phyloP scores from a whole-genome alignment of 2,888 invertebrate species.

The Pteria penguin region DNA sequence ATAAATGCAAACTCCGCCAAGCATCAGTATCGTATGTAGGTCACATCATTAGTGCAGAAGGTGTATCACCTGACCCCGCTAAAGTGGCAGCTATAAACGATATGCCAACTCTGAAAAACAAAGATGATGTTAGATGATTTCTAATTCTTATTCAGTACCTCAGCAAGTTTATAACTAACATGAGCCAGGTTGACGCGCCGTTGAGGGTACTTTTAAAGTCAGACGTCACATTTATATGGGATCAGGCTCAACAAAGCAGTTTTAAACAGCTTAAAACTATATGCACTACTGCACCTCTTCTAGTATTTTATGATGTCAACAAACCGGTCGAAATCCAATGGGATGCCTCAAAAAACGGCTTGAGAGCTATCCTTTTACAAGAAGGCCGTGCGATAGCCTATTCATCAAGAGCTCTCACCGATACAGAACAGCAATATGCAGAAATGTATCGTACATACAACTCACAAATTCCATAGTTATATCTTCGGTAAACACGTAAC shows the following conservation, averaged over 20 bases:
- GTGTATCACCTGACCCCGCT: slow-evolving; percentile 29
- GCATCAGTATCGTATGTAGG: slow-evolving; percentile 45
- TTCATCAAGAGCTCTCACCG: slow-evolving; percentile 13
- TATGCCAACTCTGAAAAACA: slow-evolving; percentile 36
- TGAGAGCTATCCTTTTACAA: slow-evolving; percentile 22
- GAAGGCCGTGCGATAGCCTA: slow-evolving; percentile 15
- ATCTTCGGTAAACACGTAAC: slow-evolving; percentile 25
- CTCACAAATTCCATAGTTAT: slow-evolving; percentile 15
- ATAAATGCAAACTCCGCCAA: slow-evolving; percentile 13
- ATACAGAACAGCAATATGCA: slow-evolving; percentile 14
- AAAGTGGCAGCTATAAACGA: slow-evolving; percentile 26
- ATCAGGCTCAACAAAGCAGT: neutral
- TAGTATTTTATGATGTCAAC: neutral
- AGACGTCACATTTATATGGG: neutral
- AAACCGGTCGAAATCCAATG: neutral
- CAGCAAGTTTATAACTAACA: slow-evolving; percentile 30
- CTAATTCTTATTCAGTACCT: slow-evolving; percentile 35
- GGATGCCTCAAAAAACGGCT: slow-evolving; percentile 23
- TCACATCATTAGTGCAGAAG: slow-evolving; percentile 34
- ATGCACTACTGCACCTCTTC: neutral
- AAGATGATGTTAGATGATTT: slow-evolving; percentile 30
- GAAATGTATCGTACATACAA: slow-evolving; percentile 5
- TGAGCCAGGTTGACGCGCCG: slow-evolving; percentile 35
- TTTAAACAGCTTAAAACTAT: neutral
- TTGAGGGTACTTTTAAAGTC: slow-evolving; percentile 32